Evolutionary conservation across 2,113 vertebrate genomes (phyloP).

Genomic region (Hemibagrus wyckioides): DNA sequence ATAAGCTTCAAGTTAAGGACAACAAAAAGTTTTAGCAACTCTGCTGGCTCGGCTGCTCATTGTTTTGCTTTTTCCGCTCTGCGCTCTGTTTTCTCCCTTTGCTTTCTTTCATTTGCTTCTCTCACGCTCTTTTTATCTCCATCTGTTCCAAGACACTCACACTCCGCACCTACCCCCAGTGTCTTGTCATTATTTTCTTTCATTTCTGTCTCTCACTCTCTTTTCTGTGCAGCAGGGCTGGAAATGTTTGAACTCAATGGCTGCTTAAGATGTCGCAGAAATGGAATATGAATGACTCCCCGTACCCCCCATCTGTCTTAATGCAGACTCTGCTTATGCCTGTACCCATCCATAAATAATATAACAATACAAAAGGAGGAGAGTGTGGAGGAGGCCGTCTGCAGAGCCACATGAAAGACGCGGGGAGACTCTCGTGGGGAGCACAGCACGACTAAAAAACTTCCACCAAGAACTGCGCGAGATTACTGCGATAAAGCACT

Average conservation of each 20-base stretch:
- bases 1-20: slow-evolving; percentile 53
- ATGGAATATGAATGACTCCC: slow-evolving; percentile 72
- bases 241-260: slow-evolving; percentile 72
- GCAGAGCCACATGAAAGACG: slow-evolving; percentile 70
- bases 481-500: slow-evolving; percentile 49
- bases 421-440: slow-evolving; percentile 61
- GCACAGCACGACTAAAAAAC: slow-evolving; percentile 61
- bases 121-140: slow-evolving; percentile 63
- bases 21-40: slow-evolving; percentile 54
- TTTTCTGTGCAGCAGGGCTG: slow-evolving; percentile 63
- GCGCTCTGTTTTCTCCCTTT: slow-evolving; percentile 46
- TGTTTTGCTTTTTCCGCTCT: slow-evolving; percentile 40
- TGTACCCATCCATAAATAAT: slow-evolving; percentile 75
- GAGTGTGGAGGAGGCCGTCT: slow-evolving; percentile 58
- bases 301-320: slow-evolving; percentile 66
- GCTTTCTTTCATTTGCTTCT: slow-evolving; percentile 55
- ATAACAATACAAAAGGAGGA: slow-evolving; percentile 77
- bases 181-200: slow-evolving; percentile 63
- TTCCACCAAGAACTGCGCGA: slow-evolving; percentile 26
- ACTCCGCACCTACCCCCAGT: slow-evolving; percentile 55
- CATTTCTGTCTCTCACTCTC: slow-evolving; percentile 49
- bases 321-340: slow-evolving; percentile 68
- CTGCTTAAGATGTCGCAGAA: slow-evolving; percentile 73
- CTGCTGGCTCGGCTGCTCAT: slow-evolving; percentile 41
- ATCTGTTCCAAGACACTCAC: slow-evolving; percentile 64